Percentiles rank a stretch among this genome's conserved stretches.
These are phyloP conservation scores for Panopea generosa DNA, from an alignment of 2,888 invertebrate genomes.

Conservation along the genomic window DNA sequence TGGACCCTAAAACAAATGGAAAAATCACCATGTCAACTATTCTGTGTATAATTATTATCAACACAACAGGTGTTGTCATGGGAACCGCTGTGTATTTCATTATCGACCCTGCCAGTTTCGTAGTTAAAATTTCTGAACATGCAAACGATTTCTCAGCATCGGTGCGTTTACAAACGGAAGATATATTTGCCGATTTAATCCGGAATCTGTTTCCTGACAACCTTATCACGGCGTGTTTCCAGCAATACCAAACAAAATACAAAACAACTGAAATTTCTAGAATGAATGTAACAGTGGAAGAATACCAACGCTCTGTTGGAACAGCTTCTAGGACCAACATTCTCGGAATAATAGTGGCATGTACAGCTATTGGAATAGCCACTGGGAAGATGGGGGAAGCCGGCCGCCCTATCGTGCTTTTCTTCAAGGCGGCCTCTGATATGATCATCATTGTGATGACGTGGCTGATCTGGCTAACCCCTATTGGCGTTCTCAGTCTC, in stretches of 20 bases:
- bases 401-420: not conserved
- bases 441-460: not conserved
- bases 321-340: not conserved
- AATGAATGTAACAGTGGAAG: not conserved
- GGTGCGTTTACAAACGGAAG: no score
- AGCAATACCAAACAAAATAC: not conserved
- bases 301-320: not conserved
- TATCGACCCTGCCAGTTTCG: no score
- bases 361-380: not conserved
- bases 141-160: no score
- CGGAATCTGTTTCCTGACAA: not conserved
- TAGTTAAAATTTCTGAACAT: no score
- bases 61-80: no score
- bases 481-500: not conserved
- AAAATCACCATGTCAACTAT: no score
- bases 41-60: no score
- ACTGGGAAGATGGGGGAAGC: not conserved
- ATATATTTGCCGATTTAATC: not conserved
- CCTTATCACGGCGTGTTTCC: not conserved
- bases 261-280: not conserved
- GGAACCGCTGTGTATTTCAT: no score
- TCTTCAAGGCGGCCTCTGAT: not conserved
- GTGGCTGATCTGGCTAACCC: not conserved
- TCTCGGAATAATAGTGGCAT: not conserved
- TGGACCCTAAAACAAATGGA: no score